A percentile compares a stretch with the other conserved stretches of the same genome.
Conservation (phyloP, 2,888 invertebrate genomes). For the Trichogramma dendrolimi region DNA sequence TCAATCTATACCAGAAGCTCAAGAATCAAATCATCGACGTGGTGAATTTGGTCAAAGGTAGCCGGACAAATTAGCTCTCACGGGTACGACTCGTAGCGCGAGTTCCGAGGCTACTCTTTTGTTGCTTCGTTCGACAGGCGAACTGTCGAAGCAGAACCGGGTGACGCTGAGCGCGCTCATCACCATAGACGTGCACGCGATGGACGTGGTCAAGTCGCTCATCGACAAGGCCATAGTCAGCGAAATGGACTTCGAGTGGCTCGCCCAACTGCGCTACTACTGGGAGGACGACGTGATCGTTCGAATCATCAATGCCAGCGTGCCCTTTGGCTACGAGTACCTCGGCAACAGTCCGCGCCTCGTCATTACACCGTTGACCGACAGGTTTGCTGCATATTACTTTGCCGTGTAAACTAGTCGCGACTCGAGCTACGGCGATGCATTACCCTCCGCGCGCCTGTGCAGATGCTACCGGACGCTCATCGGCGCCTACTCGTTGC, state of each 20-base stretch:
- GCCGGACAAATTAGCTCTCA: background rate
- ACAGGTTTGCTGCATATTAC: slow-evolving; percentile 51
- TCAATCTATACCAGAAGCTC: slow-evolving; percentile 57
- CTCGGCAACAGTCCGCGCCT: slow-evolving; percentile 75
- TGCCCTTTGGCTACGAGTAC: slow-evolving; percentile 80
- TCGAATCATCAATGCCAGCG: slow-evolving; percentile 74
- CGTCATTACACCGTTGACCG: slow-evolving; percentile 71
- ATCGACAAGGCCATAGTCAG: slow-evolving; percentile 62
- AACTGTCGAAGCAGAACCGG: slow-evolving; percentile 66
- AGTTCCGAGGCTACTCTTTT: background rate
- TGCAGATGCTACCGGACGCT: slow-evolving; percentile 71
- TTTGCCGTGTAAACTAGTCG: background rate
- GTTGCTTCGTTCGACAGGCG: slow-evolving; percentile 52
- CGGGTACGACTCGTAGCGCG: background rate
- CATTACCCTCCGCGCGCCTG: background rate
- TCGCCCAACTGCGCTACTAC: slow-evolving; percentile 78
- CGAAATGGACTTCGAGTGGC: slow-evolving; percentile 79
- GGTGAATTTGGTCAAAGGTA: slow-evolving; percentile 64
- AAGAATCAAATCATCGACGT: slow-evolving; percentile 68
- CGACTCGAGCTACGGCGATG: background rate
- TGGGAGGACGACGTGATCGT: slow-evolving; percentile 67
- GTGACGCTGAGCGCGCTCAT: slow-evolving; percentile 79
- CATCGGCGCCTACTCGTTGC: slow-evolving; percentile 77
- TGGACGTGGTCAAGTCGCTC: slow-evolving; percentile 72
- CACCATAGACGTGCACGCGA: slow-evolving; percentile 80